phyloP scores from a whole-genome alignment of 1,140 invertebrate genomes.

The Drosophila ananassae region DNA sequence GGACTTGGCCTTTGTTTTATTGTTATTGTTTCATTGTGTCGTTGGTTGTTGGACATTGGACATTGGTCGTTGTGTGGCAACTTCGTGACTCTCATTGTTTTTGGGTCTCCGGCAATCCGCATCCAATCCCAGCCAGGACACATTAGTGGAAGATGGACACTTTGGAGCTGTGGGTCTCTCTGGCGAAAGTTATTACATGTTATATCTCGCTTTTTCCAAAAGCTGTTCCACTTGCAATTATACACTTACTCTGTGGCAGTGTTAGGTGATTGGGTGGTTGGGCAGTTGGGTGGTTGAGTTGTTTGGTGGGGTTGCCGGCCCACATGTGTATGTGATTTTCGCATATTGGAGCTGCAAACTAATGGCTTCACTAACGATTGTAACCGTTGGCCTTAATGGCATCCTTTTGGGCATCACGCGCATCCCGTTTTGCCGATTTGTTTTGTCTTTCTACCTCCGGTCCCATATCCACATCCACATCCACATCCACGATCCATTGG shows the following conservation, averaged over 20 bases:
- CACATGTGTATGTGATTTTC: conserved; percentile 66
- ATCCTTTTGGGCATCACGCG: conserved; percentile 76
- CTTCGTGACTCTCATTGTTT: conserved; percentile 43
- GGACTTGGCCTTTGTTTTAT: conserved; percentile 74
- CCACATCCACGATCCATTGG: conserved; percentile 20
- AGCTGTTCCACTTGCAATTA: conserved; percentile 76
- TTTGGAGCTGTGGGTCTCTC: conserved; percentile 41
- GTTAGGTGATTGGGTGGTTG: conserved; percentile 12
- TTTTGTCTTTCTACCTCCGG: conserved; percentile 25
- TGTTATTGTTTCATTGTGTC: conserved; percentile 70
- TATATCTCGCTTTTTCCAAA: conserved; percentile 71
- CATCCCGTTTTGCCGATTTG: conserved; percentile 55
- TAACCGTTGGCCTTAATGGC: conserved; percentile 81
- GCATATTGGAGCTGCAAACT: conserved; percentile 76
- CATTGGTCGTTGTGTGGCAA: conserved; percentile 27
- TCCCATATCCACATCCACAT: neutral
- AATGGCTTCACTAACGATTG: conserved; percentile 82
- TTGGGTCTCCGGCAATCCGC: conserved; percentile 2
- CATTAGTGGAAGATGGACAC: conserved; percentile 77
- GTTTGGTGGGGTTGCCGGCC: conserved; percentile 20
- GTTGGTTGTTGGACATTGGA: conserved; percentile 20
- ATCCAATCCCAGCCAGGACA: conserved; percentile 50
- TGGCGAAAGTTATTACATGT: conserved; percentile 71
- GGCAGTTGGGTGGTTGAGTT: neutral
- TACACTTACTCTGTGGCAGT: conserved; percentile 56